phyloP scores from a whole-genome alignment of 1,140 invertebrate species.

The Drosophila mayri region DNA sequence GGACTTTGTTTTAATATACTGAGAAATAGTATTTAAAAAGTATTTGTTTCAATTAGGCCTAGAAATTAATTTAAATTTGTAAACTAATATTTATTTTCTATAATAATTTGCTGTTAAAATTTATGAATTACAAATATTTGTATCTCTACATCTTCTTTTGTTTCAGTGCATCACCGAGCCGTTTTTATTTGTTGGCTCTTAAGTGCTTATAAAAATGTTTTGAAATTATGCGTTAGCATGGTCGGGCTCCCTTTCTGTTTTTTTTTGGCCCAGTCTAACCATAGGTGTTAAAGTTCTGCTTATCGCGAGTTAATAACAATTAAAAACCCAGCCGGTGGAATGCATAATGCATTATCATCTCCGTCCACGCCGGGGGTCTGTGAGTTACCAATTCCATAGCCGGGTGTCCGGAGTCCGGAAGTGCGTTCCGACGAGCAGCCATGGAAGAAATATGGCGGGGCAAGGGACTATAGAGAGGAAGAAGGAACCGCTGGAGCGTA shows the following conservation, averaged over 20 bases:
- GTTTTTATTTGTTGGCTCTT: conserved; percentile 46
- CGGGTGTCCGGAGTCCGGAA: conserved; percentile 51
- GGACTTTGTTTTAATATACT: too few species aligned
- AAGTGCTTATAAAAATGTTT: conserved; percentile 76
- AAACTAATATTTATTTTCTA: background rate
- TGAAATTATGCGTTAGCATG: conserved; percentile 70
- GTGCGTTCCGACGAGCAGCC: conserved; percentile 60
- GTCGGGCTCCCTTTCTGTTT: conserved; percentile 42
- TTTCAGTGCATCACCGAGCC: conserved; percentile 31
- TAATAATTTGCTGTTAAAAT: background rate
- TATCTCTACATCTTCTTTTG: conserved; percentile 5
- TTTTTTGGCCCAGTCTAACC: conserved; percentile 15
- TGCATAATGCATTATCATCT: conserved; percentile 79
- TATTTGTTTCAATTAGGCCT: too few species aligned
- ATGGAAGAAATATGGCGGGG: conserved; percentile 52
- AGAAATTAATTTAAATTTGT: background rate
- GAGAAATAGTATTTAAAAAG: too few species aligned
- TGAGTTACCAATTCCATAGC: background rate
- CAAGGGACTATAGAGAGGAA: background rate
- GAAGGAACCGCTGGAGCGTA: conserved; percentile 48
- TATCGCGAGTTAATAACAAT: conserved; percentile 70
- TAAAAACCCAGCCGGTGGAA: conserved; percentile 62
- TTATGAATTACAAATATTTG: background rate
- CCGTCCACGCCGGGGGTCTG: conserved; percentile 54
- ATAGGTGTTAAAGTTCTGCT: conserved; percentile 79